Conservation (phyloP, 2,888 invertebrate species). For the Syritta pipiens region DNA sequence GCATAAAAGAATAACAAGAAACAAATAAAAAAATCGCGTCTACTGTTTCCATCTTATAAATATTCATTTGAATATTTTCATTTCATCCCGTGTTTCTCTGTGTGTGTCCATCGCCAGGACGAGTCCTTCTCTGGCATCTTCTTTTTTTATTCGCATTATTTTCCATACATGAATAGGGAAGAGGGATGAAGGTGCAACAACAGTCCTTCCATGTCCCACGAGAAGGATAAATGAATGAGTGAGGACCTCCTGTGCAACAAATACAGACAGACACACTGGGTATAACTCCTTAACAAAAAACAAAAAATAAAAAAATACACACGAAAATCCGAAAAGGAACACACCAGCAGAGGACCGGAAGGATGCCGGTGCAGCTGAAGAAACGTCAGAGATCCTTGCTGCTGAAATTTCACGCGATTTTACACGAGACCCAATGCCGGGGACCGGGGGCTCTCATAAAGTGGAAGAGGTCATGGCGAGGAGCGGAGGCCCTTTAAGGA, state of each 20-base stretch:
- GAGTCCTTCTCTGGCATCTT: not conserved
- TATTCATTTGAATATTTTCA: slow-evolving; percentile 67
- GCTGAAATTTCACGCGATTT: no score
- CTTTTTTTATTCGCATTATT: slow-evolving; percentile 40
- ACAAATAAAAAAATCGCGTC: slow-evolving; percentile 45
- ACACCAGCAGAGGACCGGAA: no score
- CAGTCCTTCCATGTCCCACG: slow-evolving; percentile 53
- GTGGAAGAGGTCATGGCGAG: not conserved
- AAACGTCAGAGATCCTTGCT: no score
- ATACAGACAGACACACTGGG: no score
- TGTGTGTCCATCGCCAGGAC: slow-evolving; percentile 49
- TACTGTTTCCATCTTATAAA: slow-evolving; percentile 63
- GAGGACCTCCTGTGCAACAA: no score
- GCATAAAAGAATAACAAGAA: not conserved
- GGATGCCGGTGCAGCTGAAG: no score
- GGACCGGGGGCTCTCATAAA: no score
- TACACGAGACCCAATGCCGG: no score
- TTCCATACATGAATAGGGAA: slow-evolving; percentile 57
- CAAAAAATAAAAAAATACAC: no score
- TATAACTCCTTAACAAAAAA: no score
- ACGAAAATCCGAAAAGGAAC: no score
- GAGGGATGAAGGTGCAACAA: slow-evolving; percentile 40
- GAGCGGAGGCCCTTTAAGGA: not conserved
- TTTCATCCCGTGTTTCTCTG: slow-evolving; percentile 16
- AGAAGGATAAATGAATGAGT: slow-evolving; percentile 51